phyloP scores from a whole-genome alignment of 2,888 invertebrate genomes.

The Lissocephala sabroskyi region DNA sequence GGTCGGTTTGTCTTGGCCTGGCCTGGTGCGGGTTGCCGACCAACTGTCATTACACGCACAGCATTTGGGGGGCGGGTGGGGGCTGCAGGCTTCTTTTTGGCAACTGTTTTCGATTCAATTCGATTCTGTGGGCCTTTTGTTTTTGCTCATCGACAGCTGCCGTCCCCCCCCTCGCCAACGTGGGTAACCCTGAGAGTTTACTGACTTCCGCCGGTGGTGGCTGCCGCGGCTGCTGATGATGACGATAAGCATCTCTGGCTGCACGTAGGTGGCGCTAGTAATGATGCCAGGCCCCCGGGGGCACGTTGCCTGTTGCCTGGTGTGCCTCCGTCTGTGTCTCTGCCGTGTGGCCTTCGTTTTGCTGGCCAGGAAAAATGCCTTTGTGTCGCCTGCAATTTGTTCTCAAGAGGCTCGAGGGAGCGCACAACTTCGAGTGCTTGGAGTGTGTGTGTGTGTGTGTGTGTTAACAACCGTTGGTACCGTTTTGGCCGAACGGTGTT shows the following conservation, averaged over 20 bases:
- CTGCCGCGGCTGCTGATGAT: too few species aligned
- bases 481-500: slow-evolving; percentile 46
- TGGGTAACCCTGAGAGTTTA: slow-evolving; percentile 68
- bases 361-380: slow-evolving; percentile 9
- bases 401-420: slow-evolving; percentile 17
- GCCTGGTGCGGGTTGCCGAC: too few species aligned
- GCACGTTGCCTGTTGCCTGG: neutral
- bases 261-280: slow-evolving; percentile 55
- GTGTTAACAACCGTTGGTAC: slow-evolving; percentile 59
- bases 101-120: too few species aligned
- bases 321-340: slow-evolving; percentile 34
- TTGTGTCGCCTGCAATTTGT: slow-evolving; percentile 60
- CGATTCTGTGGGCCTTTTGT: too few species aligned
- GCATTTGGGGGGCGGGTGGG: too few species aligned
- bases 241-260: slow-evolving; percentile 23
- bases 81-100: too few species aligned
- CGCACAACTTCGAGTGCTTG: neutral
- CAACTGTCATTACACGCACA: too few species aligned
- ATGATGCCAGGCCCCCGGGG: slow-evolving; percentile 1
- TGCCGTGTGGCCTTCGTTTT: slow-evolving; percentile 25
- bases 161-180: too few species aligned
- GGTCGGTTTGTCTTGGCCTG: too few species aligned
- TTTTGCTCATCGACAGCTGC: too few species aligned
- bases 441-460: slow-evolving; percentile 5
- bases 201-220: slow-evolving; percentile 45